A percentile compares a stretch with the other conserved stretches of the same genome.
These are phyloP conservation scores for Lophotis ruficrista DNA, from an alignment of 2,113 vertebrate genomes.

Conservation along the genomic window DNA sequence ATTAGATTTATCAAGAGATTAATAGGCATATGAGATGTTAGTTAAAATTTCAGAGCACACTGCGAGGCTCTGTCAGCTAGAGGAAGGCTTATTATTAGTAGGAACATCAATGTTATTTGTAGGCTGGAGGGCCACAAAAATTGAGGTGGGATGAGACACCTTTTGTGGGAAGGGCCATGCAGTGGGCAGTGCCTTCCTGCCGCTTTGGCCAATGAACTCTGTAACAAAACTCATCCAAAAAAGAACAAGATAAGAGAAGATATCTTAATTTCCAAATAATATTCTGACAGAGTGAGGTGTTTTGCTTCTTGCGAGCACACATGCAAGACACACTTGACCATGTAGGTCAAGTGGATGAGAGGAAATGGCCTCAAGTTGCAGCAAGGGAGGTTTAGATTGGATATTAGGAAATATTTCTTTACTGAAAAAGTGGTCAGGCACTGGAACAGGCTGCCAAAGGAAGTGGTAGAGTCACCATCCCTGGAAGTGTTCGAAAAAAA, in stretches of 20 bases:
- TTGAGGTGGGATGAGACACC: background rate
- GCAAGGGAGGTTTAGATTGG: too few species aligned
- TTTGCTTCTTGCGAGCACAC: background rate
- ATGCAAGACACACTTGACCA: background rate
- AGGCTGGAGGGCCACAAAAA: background rate
- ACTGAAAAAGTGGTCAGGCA: too few species aligned
- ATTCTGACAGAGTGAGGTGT: background rate
- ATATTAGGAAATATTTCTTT: too few species aligned
- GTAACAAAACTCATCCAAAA: background rate
- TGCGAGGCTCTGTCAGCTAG: background rate
- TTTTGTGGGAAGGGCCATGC: background rate
- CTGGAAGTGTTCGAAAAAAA: too few species aligned
- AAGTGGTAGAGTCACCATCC: too few species aligned
- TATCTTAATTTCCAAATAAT: background rate
- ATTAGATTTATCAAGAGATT: conserved; percentile 63
- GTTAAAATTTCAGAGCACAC: conserved; percentile 39
- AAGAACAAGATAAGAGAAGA: background rate
- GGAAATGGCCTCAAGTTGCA: too few species aligned
- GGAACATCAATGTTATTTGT: background rate
- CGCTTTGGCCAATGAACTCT: background rate
- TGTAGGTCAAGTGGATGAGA: too few species aligned
- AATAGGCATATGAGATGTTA: conserved; percentile 39
- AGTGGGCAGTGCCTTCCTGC: accelerated
- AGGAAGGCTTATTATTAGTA: background rate
- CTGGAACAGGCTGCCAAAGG: too few species aligned